Percentiles rank a stretch among this genome's conserved stretches.
These are phyloP conservation scores for Brachionus plicatilis DNA, from an alignment of 1,140 invertebrate species.

Conservation along the genomic window DNA sequence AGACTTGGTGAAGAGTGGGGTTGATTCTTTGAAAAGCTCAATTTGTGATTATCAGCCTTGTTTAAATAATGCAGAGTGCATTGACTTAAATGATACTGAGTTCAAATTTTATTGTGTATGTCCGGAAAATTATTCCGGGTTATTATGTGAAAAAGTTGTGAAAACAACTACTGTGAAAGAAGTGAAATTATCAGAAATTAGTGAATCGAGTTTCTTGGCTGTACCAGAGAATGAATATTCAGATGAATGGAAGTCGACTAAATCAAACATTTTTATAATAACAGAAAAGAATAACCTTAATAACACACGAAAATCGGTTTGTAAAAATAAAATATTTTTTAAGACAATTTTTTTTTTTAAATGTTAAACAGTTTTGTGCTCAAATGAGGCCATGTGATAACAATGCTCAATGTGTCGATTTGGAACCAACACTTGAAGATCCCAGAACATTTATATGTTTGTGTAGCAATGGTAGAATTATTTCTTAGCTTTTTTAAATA, in stretches of 20 bases:
- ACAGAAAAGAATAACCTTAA: neutral
- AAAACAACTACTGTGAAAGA: neutral
- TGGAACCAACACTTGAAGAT: neutral
- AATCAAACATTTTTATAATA: neutral
- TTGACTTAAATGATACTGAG: neutral
- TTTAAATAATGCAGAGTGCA: neutral
- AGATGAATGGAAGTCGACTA: neutral
- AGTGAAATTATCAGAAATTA: neutral
- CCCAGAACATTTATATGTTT: neutral
- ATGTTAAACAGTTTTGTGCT: neutral
- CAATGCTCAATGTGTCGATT: slow-evolving; percentile 30
- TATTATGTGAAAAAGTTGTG: neutral
- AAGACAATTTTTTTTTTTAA: neutral
- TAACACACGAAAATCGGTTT: neutral
- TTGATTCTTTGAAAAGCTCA: neutral
- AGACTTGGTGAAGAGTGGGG: neutral
- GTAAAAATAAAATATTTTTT: neutral
- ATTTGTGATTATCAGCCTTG: slow-evolving; percentile 19
- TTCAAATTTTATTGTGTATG: slow-evolving; percentile 13
- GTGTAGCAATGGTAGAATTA: neutral
- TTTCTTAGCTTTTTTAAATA: neutral
- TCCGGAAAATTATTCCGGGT: neutral
- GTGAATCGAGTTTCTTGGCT: neutral
- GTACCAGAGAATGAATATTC: neutral
- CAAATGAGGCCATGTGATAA: slow-evolving; percentile 12